Base-by-base conservation (phyloP, 2,888 invertebrate genomes). In the Phyto melanocephala region DNA sequence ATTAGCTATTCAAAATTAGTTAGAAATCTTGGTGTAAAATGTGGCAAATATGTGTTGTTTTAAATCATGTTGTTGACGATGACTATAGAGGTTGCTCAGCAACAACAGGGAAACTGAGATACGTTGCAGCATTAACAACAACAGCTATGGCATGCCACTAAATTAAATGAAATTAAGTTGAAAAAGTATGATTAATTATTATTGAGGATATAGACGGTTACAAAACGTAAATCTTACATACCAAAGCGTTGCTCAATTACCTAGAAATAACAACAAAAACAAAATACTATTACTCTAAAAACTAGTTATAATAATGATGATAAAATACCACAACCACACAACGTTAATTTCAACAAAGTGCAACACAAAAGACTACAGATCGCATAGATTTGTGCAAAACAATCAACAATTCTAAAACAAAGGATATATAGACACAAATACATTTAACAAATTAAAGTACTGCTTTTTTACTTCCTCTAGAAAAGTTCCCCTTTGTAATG, bases 151-250 rank as follows among this genome's bases (percentile, higher is more conserved):
- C 24, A 54, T 78, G 54, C 37, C 67, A 67, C 56, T 83, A 65
- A 65, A 24, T 20, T 20, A 50, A 63, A 58, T 60, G 17, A 58
- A 58, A 60, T 54, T 54, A 28, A 78, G 77, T 42, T 82, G 74
- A 79, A 65, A 79, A 65, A 65, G 75, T 79, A 35, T 33, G 70
- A 70, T 28, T 50, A 47, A 70, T 42, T 75, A 45, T 65, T 60
- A 65, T 75, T 75, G 70, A 79, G 82, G 70, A 81, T 70, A 79
- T 81, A 79, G 78, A 65, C 50, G 77, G 74, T 68, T 63, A 71
- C 42, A 6, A 54, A 22, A 13, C 6, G n/a, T 42, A 52, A 35
- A 6, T 28, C n/a, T 28, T 24, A 13, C 24, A 63, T 63, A 15
- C 45, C 3, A 17, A 40, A 3, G 40, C 28, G 6, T 42, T 42